phyloP scores from a whole-genome alignment of 2,797 vertebrate species.

The Perodicticus potto region DNA sequence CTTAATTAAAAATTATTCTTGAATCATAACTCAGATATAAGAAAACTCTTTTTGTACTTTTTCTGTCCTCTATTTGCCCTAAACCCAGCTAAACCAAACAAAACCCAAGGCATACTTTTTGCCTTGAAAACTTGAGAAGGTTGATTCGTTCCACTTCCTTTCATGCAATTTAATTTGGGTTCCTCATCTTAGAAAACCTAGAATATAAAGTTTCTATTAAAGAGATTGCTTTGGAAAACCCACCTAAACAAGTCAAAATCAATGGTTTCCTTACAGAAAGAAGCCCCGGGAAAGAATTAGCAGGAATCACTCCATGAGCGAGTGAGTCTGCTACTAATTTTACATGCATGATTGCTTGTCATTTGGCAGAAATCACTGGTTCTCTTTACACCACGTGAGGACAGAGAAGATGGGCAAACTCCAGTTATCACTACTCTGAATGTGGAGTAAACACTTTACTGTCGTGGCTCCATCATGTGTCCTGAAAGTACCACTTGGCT shows the following conservation, averaged over 20 bases:
- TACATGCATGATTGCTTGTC: slow-evolving; percentile 80
- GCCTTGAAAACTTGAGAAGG: slow-evolving; percentile 63
- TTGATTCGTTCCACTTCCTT: slow-evolving; percentile 68
- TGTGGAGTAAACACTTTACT: slow-evolving; percentile 72
- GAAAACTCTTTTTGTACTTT: background rate
- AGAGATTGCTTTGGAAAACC: slow-evolving; percentile 77
- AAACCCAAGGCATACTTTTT: slow-evolving; percentile 54
- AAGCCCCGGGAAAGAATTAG: slow-evolving; percentile 79
- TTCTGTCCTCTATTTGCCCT: slow-evolving; percentile 32
- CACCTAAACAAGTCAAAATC: slow-evolving; percentile 74
- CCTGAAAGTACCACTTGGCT: slow-evolving; percentile 68
- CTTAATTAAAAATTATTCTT: slow-evolving; percentile 31
- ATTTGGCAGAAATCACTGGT: slow-evolving; percentile 82
- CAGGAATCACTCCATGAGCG: slow-evolving; percentile 66
- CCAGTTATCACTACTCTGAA: slow-evolving; percentile 50
- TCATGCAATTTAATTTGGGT: slow-evolving; percentile 61
- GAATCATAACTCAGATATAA: background rate
- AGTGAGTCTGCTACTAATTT: slow-evolving; percentile 79
- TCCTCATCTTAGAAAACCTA: slow-evolving; percentile 57
- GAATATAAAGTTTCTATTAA: slow-evolving; percentile 73
- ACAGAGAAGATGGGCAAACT: slow-evolving; percentile 60
- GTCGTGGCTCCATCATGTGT: slow-evolving; percentile 41
- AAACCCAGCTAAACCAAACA: slow-evolving; percentile 43
- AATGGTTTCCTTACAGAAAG: slow-evolving; percentile 74
- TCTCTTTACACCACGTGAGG: slow-evolving; percentile 68